phyloP scores from a whole-genome alignment of 2,113 vertebrate genomes.

The Acrocephalus kingi region DNA sequence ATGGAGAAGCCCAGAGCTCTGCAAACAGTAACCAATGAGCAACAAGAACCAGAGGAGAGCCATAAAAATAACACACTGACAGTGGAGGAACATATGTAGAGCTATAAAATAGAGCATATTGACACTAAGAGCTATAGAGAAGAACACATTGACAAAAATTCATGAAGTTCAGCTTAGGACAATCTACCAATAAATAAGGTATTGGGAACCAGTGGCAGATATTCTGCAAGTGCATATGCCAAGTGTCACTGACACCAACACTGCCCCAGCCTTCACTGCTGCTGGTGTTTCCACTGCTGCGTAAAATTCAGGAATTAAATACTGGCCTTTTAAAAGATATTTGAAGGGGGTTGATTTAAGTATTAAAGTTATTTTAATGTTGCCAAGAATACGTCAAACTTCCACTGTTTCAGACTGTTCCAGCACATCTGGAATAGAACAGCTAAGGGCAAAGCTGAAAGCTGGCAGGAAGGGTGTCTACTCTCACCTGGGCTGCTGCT shows the following conservation, averaged over 20 bases:
- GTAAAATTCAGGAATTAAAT: neutral
- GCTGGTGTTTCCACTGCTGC: neutral
- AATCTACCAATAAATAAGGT: neutral
- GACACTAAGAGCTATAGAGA: neutral
- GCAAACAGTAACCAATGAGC: neutral
- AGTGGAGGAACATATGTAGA: neutral
- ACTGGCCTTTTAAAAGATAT: neutral
- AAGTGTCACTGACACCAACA: neutral
- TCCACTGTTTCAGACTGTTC: neutral
- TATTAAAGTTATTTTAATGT: neutral
- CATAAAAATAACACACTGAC: neutral
- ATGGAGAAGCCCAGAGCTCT: neutral
- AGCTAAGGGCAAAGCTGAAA: neutral
- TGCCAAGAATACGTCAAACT: neutral
- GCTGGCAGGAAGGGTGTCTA: neutral
- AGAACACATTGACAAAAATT: neutral
- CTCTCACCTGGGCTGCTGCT: conserved; percentile 73
- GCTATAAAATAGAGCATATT: neutral
- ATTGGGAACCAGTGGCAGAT: neutral
- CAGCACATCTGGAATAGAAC: fast-evolving
- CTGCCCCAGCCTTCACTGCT: neutral
- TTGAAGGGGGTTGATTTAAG: neutral
- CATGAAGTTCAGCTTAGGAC: neutral
- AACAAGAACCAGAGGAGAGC: neutral
- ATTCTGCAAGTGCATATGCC: neutral